Evolutionary conservation across 2,113 vertebrate species (phyloP), one percentile per base, ranked within the genome.

Genomic region (Xenotilapia leptura): DNA sequence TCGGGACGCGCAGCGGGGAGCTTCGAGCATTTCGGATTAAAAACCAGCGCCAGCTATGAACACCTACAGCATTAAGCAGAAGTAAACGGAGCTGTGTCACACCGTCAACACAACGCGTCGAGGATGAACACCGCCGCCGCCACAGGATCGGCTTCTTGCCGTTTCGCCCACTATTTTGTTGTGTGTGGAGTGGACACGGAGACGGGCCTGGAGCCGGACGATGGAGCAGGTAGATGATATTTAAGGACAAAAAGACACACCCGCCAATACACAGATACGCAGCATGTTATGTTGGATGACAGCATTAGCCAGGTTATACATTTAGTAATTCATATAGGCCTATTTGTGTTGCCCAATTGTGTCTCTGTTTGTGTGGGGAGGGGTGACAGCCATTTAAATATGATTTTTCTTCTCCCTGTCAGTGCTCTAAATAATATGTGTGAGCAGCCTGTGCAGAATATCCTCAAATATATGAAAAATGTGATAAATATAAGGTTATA

Each of bases 91-190:
- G 86, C 91, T 47, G 26, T 65, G 15, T 81, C 55, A 81, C 83
- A 87, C 56, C 85, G n/a, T 9, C 62, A 68, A 40, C 62, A 68
- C 3, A 23, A 55, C 83, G 73, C 68, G 81, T 86, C 90, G 88
- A 96, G 82, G 90, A 96, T 96, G 95, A 95, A 82, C 93, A 81
- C 92, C 86, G 80, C 88, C 62, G 62, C 62, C 62, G 62, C 62
- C 80, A 93, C 93, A 28, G 94, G 94, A 53, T 95, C 97, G 89
- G 96, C 97, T 88, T 97, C 97, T 33, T 97, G 97, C 95, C 97
- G 97, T 83, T 98, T 98, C 93, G 98, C 97, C 84, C 98, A 98
- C 93, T 98, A 98, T 94, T 98, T 98, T 94, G 97, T 97, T 83
- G 97, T 97, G 95, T 97, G 97, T 85, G 98, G 98, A 87, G 92